Evolutionary conservation across 2,888 invertebrate genomes (phyloP).

Genomic region (Sisyra terminalis): DNA sequence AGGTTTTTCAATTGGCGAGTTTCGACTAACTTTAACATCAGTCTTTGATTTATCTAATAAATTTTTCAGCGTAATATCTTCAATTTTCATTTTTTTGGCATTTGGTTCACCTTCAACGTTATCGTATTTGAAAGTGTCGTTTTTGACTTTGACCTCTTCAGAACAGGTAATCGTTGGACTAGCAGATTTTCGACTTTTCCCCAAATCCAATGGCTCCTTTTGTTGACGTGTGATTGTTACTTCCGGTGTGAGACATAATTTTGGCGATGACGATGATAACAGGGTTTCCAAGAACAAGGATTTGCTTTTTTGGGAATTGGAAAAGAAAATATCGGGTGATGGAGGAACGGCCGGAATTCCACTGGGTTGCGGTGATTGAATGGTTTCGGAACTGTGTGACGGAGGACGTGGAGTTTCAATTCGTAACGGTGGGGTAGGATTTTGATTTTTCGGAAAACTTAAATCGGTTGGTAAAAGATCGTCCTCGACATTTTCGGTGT

Average conservation of each 20-base stretch:
- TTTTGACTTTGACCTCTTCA: constrained; percentile 46
- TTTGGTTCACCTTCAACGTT: constrained; percentile 25
- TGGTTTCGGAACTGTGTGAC: constrained; percentile 51
- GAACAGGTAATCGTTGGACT: constrained; percentile 62
- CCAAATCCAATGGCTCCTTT: constrained; percentile 52
- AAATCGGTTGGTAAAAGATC: constrained; percentile 39
- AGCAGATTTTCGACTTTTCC: constrained; percentile 46
- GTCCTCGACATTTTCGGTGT: constrained; percentile 17
- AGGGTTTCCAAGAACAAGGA: constrained; percentile 43
- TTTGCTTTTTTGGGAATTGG: constrained; percentile 23
- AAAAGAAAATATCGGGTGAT: constrained; percentile 46
- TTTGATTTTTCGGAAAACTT: constrained; percentile 35
- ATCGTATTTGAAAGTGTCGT: constrained; percentile 10
- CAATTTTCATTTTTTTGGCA: constrained; percentile 32
- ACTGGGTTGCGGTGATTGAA: constrained; percentile 57
- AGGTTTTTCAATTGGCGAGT: constrained; percentile 26
- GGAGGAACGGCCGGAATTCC: constrained; percentile 53
- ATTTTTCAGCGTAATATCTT: constrained; percentile 31
- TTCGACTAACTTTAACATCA: constrained; percentile 26
- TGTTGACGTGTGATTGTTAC: constrained; percentile 30
- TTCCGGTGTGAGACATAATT: constrained; percentile 36
- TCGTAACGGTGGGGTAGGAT: constrained; percentile 31
- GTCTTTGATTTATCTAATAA: constrained; percentile 28
- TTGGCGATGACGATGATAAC: constrained; percentile 38
- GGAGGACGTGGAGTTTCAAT: constrained; percentile 39